Conservation (phyloP, 1,140 invertebrate species). For the Calycopis cecrops region DNA sequence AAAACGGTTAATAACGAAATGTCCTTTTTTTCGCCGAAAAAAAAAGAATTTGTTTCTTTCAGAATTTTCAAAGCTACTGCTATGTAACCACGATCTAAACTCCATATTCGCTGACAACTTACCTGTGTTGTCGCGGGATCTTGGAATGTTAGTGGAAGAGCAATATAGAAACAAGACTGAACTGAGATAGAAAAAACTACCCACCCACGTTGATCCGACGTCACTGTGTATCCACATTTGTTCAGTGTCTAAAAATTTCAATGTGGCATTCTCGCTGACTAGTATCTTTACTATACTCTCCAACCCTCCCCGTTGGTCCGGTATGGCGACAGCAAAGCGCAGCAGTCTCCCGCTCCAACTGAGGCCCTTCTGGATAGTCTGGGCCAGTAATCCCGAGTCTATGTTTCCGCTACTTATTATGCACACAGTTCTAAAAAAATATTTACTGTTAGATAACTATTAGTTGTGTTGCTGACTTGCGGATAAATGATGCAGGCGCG, state of each 20-base stretch:
- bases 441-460: background rate
- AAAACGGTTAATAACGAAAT: too few relatives aligned
- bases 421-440: conserved; percentile 47
- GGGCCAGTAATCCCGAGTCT: conserved; percentile 43
- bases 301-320: conserved; percentile 46
- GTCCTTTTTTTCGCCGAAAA: too few relatives aligned
- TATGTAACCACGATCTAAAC: too few relatives aligned
- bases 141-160: too few relatives aligned
- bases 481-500: too few relatives aligned
- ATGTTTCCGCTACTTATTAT: conserved; percentile 58
- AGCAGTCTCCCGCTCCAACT: conserved; percentile 45
- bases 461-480: too few relatives aligned
- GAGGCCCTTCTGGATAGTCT: conserved; percentile 55
- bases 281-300: conserved; percentile 46
- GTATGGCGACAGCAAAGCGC: conserved; percentile 47
- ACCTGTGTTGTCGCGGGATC: too few relatives aligned
- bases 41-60: too few relatives aligned
- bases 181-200: conserved; percentile 6
- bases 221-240: conserved; percentile 62
- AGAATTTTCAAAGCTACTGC: too few relatives aligned
- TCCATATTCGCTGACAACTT: too few relatives aligned
- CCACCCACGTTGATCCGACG: conserved; percentile 51
- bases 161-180: too few relatives aligned
- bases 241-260: conserved; percentile 59
- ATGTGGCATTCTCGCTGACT: conserved; percentile 45